Percentiles rank a stretch among this genome's conserved stretches.
phyloP scores from a whole-genome alignment of 2,888 invertebrate species.

The Odontomyia ornata region DNA sequence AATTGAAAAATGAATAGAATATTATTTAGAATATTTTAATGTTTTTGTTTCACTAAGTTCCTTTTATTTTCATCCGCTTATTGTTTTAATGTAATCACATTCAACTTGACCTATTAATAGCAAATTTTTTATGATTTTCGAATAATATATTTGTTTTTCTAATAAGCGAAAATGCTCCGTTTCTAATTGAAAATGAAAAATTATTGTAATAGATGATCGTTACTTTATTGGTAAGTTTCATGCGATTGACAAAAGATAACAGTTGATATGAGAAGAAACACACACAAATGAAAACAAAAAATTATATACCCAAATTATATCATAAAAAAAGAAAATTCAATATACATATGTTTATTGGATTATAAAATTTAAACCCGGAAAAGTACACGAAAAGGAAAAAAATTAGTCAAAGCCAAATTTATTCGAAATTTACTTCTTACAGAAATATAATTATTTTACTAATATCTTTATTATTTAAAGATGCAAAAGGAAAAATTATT shows the following conservation, averaged over 20 bases:
- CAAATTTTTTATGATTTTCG: too few species aligned
- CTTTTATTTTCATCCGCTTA: too few species aligned
- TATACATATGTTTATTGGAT: too few species aligned
- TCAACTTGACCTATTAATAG: too few species aligned
- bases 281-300: background rate
- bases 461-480: conserved; percentile 40
- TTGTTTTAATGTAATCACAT: too few species aligned
- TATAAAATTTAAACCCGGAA: background rate
- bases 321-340: background rate
- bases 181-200: too few species aligned
- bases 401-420: conserved; percentile 35
- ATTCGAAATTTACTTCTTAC: conserved; percentile 29
- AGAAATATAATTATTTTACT: conserved; percentile 30
- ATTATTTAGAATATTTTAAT: background rate
- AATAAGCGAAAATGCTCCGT: background rate
- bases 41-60: background rate
- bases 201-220: too few species aligned
- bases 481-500: conserved; percentile 7
- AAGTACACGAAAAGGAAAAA: background rate
- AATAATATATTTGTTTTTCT: background rate
- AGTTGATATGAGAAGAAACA: background rate
- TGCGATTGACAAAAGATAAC: too few species aligned
- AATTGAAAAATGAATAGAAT: conserved; percentile 11
- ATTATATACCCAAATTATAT: background rate
- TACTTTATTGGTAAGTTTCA: too few species aligned